Base-by-base conservation (phyloP, 2,888 invertebrate genomes). In the Tetragonisca angustula region DNA sequence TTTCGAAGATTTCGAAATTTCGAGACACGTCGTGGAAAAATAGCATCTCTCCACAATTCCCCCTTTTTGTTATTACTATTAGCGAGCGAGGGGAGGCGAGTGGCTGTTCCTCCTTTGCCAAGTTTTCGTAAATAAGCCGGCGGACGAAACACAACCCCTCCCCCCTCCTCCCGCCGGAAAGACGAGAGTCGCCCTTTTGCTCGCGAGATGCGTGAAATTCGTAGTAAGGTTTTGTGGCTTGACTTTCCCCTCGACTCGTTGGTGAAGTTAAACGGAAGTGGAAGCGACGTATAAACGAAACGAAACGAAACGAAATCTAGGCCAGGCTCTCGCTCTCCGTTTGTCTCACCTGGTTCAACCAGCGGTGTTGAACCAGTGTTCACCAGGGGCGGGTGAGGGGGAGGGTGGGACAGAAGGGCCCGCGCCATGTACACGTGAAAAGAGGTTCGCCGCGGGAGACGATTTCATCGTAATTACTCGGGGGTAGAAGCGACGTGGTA, bases 151-250 rank as follows among this genome's bases (percentile, higher is more conserved):
- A 80, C 75, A 75, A 52, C 24, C 21, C 27, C 27, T 27, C 27
- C 2, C 27, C 27, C 27, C 27, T n/a, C n/a, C 67, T 17, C 27
- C 65, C 59, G 27, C 21, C 59, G 76, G 78, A 77, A 81, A 27
- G 27, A 85, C 78, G 70, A 3, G 32, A 74, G 56, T 27, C 43
- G 15, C 43, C 69, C 70, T 76, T 83, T 27, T 80, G 69, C 72
- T 36, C 79, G 76, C 43, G 43, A 71, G 88, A 83, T 79, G 80
- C 76, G 88, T 88, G 83, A 88, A 87, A 87, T 88, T 80, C 83
- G 83, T 88, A 88, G 85, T 83, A 87, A 82, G 86, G 82, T 89
- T 84, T 82, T 67, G 79, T 76, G 77, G 79, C 36, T 77, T 71
- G 78, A 64, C 80, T 86, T 43, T 43, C 65, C 62, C 65, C 59